Base-by-base conservation (phyloP, 2,797 vertebrate genomes). In the Trematomus bernacchii region DNA sequence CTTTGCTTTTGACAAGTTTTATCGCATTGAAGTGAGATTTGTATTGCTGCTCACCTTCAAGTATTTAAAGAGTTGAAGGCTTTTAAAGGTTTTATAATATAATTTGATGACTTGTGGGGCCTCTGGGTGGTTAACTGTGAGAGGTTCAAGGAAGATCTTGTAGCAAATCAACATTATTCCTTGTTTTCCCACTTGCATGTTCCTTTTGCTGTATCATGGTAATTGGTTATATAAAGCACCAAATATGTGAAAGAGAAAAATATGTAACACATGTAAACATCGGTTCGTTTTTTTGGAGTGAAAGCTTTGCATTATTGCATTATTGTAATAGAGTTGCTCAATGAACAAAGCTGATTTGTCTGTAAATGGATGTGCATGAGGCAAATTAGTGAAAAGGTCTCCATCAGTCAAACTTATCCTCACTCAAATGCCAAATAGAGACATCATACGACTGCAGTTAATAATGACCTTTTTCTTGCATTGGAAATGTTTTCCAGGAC, bases 321-420 rank as follows among this genome's bases (percentile, higher is more conserved):
- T 37, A 37, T 37, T 37, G 37, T 40, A 42, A 47, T 40, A 19
- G 16, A 65, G 53, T 13, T 27, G 16, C 5, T 48, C 10, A 33
- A 1, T 60, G 18, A 55, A 19, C 50, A 64, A 16, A 76, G 19
- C n/a, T 15, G 12, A 15, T 61, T n/a, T 53, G 7, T 59, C 4
- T 37, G 19, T 40, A 37, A 42, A 27, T 37, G 7, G 27, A 53
- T 40, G 37, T 53, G 16, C 19, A 21, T 15, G 18, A 63, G 27
- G 18, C 9, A 67, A 71, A 57, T 57, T 9, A 16, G 13, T 19
- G 13, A 30, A 76, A 79, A 70, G 42, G 60, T 73, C 60, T 71
- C 51, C 47, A 47, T 65, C 50, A 40, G 11, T 68, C 11, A 48
- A 27, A 11, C 19, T 23, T 37, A 19, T 61, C 44, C 69, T 54